Conservation (phyloP, 2,797 vertebrate genomes). For the Oreochromis mossambicus region DNA sequence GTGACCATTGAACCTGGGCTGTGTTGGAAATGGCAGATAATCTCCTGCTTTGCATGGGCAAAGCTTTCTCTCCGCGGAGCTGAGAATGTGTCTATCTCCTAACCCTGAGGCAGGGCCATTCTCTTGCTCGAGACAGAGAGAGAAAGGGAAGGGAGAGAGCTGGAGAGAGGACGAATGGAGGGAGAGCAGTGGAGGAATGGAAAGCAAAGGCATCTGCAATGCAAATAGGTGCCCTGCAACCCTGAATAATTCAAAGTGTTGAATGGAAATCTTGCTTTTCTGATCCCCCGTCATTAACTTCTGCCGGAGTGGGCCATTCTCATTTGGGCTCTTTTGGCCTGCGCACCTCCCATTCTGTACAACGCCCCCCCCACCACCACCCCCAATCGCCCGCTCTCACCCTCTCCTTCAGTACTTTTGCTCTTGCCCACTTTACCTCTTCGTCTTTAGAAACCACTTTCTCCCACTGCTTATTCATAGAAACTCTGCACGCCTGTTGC, state of each 20-base stretch:
- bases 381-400: background rate
- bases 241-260: slow-evolving; percentile 80
- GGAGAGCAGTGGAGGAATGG: slow-evolving; percentile 47
- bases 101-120: slow-evolving; percentile 64
- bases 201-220: slow-evolving; percentile 70
- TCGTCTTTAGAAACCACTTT: slow-evolving; percentile 27
- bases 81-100: slow-evolving; percentile 58
- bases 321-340: slow-evolving; percentile 75
- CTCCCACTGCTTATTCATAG: slow-evolving; percentile 34
- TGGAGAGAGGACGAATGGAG: slow-evolving; percentile 4
- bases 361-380: background rate
- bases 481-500: slow-evolving; percentile 45
- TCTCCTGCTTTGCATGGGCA: slow-evolving; percentile 70
- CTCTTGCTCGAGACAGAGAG: slow-evolving; percentile 33
- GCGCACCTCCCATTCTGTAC: slow-evolving; percentile 36
- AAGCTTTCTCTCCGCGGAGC: slow-evolving; percentile 13
- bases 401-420: slow-evolving; percentile 11
- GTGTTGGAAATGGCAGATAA: slow-evolving; percentile 67
- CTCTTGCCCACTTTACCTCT: slow-evolving; percentile 43
- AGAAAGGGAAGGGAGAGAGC: slow-evolving; percentile 1
- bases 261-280: slow-evolving; percentile 75
- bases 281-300: slow-evolving; percentile 77
- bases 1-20: slow-evolving; percentile 59
- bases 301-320: slow-evolving; percentile 70
- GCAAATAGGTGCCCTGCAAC: slow-evolving; percentile 74